phyloP scores from a whole-genome alignment of 2,113 vertebrate species.

The Lonchura striata region DNA sequence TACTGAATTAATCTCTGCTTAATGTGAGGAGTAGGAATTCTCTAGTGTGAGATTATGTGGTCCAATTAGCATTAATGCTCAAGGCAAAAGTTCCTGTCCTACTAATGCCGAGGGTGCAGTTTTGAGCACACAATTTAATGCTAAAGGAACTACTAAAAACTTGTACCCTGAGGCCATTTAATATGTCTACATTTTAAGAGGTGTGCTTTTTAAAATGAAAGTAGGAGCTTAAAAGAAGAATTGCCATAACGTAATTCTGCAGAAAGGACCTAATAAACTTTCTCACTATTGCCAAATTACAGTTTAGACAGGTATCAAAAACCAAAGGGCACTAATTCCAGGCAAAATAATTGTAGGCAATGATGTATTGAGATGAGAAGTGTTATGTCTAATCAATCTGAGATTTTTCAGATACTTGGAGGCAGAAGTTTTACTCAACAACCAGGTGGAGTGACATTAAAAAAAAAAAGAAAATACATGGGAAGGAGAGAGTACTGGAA shows the following conservation, averaged over 20 bases:
- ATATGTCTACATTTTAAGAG: neutral
- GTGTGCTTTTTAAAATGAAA: neutral
- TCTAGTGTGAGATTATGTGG: neutral
- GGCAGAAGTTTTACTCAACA: neutral
- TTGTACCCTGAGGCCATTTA: neutral
- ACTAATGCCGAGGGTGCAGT: neutral
- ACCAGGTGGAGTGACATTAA: neutral
- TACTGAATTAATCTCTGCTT: neutral
- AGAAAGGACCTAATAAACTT: neutral
- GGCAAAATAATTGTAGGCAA: neutral
- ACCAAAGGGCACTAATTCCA: neutral
- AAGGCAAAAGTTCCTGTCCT: neutral
- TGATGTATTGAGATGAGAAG: neutral
- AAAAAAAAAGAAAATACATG: neutral
- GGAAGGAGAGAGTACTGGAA: neutral
- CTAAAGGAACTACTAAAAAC: neutral
- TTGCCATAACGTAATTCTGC: neutral
- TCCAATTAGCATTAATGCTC: neutral
- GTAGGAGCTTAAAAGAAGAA: neutral
- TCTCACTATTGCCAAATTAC: neutral
- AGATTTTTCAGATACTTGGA: neutral
- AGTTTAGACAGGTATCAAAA: neutral
- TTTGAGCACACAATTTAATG: neutral
- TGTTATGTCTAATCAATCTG: neutral
- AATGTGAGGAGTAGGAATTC: neutral